Evolutionary conservation across 1,140 invertebrate species (phyloP).

Genomic region (Magallana gigas): DNA sequence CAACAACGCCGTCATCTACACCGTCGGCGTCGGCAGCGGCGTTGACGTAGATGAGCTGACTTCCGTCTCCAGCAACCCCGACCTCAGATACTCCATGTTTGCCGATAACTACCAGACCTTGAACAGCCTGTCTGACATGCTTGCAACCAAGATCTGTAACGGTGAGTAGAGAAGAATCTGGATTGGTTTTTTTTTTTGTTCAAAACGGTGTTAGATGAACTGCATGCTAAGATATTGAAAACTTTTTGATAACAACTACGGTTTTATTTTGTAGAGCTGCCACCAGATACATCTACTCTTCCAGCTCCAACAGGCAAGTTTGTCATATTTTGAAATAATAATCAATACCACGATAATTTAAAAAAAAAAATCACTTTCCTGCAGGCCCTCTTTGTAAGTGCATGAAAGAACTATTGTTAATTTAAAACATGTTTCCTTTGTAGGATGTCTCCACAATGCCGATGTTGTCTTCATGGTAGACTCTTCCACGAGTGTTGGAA

Average conservation of each 20-base stretch:
- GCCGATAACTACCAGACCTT: slow-evolving; percentile 58
- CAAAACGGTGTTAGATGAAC: too few species aligned
- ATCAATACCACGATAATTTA: neutral
- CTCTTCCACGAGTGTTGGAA: slow-evolving; percentile 64
- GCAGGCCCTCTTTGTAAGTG: neutral
- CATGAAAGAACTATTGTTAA: neutral
- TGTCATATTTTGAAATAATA: neutral
- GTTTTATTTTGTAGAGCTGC: slow-evolving; percentile 52
- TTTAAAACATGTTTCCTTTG: neutral
- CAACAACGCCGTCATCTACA: slow-evolving; percentile 52
- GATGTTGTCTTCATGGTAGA: slow-evolving; percentile 70
- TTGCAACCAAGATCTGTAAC: slow-evolving; percentile 59
- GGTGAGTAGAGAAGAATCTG: slow-evolving; percentile 40
- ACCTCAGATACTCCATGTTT: slow-evolving; percentile 54
- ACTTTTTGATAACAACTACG: too few species aligned
- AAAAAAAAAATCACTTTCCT: neutral
- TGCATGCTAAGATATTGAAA: too few species aligned
- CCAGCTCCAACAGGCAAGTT: slow-evolving; percentile 31
- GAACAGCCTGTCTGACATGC: slow-evolving; percentile 48
- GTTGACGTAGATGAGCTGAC: slow-evolving; percentile 59
- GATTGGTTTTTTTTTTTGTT: too few species aligned
- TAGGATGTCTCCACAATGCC: slow-evolving; percentile 65
- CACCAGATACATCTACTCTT: slow-evolving; percentile 52
- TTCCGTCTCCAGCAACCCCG: slow-evolving; percentile 57
- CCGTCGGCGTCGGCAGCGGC: slow-evolving; percentile 58